A percentile compares a stretch with the other conserved stretches of the same genome.
Evolutionary conservation across 2,113 vertebrate species (phyloP).

Genomic region (Syngnathus typhle): DNA sequence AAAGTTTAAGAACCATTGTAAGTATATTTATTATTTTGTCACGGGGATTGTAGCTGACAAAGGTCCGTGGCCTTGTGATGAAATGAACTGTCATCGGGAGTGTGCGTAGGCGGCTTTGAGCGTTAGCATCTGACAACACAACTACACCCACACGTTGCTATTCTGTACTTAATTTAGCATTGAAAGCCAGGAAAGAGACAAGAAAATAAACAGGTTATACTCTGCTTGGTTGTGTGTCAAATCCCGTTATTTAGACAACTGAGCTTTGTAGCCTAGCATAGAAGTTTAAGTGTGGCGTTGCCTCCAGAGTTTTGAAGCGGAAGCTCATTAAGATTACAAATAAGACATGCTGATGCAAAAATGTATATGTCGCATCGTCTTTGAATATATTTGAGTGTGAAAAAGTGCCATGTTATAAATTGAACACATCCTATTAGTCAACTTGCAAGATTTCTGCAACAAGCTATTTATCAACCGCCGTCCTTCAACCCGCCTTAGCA

Average conservation of each 20-base stretch:
- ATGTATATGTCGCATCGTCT: too few species aligned
- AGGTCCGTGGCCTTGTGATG: conserved; percentile 48
- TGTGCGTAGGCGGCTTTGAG: conserved; percentile 54
- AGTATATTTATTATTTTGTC: conserved; percentile 12
- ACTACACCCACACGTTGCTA: conserved; percentile 6
- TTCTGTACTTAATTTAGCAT: conserved; percentile 45
- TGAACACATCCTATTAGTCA: background rate
- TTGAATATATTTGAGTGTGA: too few species aligned
- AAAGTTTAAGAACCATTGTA: too few species aligned
- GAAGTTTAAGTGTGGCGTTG: background rate
- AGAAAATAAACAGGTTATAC: conserved; percentile 25
- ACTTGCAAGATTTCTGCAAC: background rate
- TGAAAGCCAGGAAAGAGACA: conserved; percentile 32
- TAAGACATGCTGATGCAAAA: too few species aligned
- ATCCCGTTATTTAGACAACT: conserved; percentile 45
- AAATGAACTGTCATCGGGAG: conserved; percentile 54
- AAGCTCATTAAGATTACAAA: too few species aligned
- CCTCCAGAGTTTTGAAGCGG: too few species aligned
- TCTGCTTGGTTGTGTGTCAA: conserved; percentile 42
- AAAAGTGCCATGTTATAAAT: background rate
- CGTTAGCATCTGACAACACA: conserved; percentile 50
- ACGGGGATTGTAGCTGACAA: conserved; percentile 39
- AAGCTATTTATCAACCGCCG: background rate
- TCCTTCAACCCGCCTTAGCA: too few species aligned
- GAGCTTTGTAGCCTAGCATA: background rate